These are phyloP conservation scores for Alauda arvensis DNA, from an alignment of 2,797 vertebrate species.

Conservation along the genomic window DNA sequence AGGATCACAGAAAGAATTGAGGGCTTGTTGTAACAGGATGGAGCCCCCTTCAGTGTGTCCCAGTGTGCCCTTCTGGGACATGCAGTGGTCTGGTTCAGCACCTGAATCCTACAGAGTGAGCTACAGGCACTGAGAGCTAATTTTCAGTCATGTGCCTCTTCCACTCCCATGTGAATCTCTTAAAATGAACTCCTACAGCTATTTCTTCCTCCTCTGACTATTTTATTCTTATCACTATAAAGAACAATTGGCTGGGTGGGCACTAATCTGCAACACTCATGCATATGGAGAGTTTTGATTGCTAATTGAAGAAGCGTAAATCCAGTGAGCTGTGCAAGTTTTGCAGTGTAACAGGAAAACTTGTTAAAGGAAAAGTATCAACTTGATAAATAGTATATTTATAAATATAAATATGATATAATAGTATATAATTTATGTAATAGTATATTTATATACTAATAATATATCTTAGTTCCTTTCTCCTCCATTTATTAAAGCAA, in stretches of 20 bases:
- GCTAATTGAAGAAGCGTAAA: slow-evolving; percentile 29
- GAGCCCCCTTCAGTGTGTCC: background rate
- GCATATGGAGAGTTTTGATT: slow-evolving; percentile 16
- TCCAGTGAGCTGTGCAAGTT: slow-evolving; percentile 3
- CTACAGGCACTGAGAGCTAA: background rate
- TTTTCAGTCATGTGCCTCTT: background rate
- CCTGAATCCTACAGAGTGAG: background rate
- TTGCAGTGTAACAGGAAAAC: background rate
- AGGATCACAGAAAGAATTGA: background rate
- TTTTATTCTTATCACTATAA: background rate
- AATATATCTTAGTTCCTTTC: background rate
- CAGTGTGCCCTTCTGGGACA: background rate
- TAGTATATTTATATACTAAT: too few species aligned
- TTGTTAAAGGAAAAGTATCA: slow-evolving; percentile 26
- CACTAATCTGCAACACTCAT: background rate
- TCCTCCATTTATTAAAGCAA: background rate
- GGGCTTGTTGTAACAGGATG: background rate
- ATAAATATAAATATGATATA: too few species aligned
- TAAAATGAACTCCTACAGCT: background rate
- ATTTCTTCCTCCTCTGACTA: background rate
- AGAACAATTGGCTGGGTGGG: background rate
- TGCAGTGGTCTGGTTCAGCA: background rate
- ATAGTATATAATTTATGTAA: too few species aligned
- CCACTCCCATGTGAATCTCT: background rate
- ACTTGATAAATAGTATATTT: slow-evolving; percentile 8